Evolutionary conservation across 2,113 vertebrate species (phyloP), one percentile per base, ranked within the genome.

Genomic region (Petromus typicus): DNA sequence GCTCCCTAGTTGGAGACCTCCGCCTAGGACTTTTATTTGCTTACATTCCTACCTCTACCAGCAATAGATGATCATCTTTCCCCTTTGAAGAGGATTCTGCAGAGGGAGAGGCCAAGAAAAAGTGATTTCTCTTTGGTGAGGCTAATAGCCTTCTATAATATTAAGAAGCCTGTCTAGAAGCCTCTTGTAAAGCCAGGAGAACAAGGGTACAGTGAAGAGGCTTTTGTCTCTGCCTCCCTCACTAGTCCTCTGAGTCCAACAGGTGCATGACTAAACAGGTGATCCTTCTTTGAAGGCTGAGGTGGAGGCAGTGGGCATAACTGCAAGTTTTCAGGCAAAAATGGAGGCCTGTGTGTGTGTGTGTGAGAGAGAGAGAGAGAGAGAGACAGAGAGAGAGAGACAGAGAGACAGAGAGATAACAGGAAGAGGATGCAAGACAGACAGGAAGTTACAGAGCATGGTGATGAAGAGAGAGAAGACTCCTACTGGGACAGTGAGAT

Each of bases 141-240:
- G 90, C 85, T 80, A 82, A 96, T 67, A 86, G 91, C 82, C 43
- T 75, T 79, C 51, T 64, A 76, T 93, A 95, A 86, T 89, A 78
- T 89, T 89, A 95, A 95, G 94, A 96, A 79, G 85, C 43, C 88
- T 95, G 94, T 94, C 94, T 85, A 43, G 64, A 66, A 93, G 61
- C 71, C 88, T 90, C 73, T 71, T 79, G 95, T 78, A 91, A 94
- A 92, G 89, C 61, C 90, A 56, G 85, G 85, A 88, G 78, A 97
- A 93, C 73, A 90, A 71, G 0, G 23, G 0, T 30, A 75, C 40
- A 43, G 43, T 54, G 82, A 94, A 89, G 59, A 64, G 80, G 37
- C 89, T 94, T 81, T 90, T 86, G 88, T 94, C 73, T 92, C 89
- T 86, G 66, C 51, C 78, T 88, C 56, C 80, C 48, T 92, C 43